phyloP scores from a whole-genome alignment of 2,113 vertebrate species.

The Epinephelus cyanopodus region DNA sequence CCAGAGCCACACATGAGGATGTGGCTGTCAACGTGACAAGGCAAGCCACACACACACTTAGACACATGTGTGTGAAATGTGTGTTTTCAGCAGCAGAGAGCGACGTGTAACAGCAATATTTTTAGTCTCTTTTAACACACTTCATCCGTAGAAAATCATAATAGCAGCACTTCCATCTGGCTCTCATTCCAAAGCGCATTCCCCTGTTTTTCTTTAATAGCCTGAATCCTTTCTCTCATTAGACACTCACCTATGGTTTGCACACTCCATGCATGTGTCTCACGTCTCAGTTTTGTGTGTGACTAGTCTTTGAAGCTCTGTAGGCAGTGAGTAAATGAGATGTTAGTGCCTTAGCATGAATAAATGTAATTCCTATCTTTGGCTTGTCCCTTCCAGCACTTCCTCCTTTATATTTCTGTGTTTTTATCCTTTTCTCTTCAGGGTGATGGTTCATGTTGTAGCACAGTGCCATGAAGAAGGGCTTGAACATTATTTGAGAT shows the following conservation, averaged over 20 bases:
- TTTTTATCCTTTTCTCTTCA: constrained; percentile 65
- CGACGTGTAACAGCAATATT: not conserved
- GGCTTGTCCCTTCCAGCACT: not conserved
- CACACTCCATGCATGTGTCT: constrained; percentile 7
- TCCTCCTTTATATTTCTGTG: not conserved
- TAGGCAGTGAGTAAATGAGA: constrained; percentile 32
- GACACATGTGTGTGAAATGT: not conserved
- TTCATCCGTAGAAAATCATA: not conserved
- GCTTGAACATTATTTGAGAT: constrained; percentile 94
- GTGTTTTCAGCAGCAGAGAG: constrained; percentile 5
- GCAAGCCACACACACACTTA: constrained; percentile 69
- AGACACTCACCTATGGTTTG: constrained; percentile 17
- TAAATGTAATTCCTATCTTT: constrained; percentile 3
- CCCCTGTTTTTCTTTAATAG: constrained; percentile 16
- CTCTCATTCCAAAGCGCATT: not conserved
- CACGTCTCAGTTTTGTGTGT: not conserved
- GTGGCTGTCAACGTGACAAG: constrained; percentile 96
- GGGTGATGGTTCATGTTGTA: constrained; percentile 98
- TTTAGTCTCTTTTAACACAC: constrained; percentile 10
- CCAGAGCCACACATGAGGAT: constrained; percentile 92
- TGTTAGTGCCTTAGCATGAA: constrained; percentile 3
- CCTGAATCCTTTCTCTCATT: constrained; percentile 30
- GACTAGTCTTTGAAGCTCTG: constrained; percentile 43
- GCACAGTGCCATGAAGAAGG: constrained; percentile 99
- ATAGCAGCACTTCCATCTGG: constrained; percentile 1